Percentiles rank a stretch among this genome's conserved stretches.
Evolutionary conservation across 35 echinoderm and acorn worm genomes (phyloP).

Genomic region (Chiridota heheva): DNA sequence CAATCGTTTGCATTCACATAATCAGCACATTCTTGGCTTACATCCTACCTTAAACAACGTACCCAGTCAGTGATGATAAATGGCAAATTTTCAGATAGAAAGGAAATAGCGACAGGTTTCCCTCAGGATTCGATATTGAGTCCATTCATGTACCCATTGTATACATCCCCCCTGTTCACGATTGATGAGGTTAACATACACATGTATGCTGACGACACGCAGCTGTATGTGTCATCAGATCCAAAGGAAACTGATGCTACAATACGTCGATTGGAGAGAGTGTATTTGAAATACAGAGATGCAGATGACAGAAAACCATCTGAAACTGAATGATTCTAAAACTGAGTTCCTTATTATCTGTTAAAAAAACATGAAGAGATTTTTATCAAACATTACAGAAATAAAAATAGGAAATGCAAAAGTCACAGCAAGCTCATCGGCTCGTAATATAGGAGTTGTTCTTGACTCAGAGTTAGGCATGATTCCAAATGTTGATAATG

Average conservation of each 20-base stretch:
- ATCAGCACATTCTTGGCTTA: neutral
- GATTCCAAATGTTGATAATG: too few relatives aligned
- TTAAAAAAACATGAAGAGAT: too few relatives aligned
- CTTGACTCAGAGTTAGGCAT: too few relatives aligned
- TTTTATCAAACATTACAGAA: too few relatives aligned
- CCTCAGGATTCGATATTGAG: conserved; percentile 1
- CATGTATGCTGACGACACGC: conserved; percentile 13
- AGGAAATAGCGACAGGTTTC: neutral
- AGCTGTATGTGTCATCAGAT: neutral
- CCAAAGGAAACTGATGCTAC: conserved; percentile 4
- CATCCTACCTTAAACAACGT: neutral
- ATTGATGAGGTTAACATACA: neutral
- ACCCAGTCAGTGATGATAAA: neutral
- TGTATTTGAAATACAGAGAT: too few relatives aligned
- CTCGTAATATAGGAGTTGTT: too few relatives aligned
- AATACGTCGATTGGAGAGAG: too few relatives aligned
- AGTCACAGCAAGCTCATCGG: too few relatives aligned
- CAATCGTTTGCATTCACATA: neutral
- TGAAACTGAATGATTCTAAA: too few relatives aligned
- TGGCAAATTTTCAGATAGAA: neutral
- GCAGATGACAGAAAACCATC: too few relatives aligned
- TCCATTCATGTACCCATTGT: neutral
- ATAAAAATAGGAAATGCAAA: too few relatives aligned
- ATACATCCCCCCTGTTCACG: neutral
- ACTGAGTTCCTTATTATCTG: too few relatives aligned